phyloP scores from a whole-genome alignment of 1,140 invertebrate species.

The Drosophila grimshawi region DNA sequence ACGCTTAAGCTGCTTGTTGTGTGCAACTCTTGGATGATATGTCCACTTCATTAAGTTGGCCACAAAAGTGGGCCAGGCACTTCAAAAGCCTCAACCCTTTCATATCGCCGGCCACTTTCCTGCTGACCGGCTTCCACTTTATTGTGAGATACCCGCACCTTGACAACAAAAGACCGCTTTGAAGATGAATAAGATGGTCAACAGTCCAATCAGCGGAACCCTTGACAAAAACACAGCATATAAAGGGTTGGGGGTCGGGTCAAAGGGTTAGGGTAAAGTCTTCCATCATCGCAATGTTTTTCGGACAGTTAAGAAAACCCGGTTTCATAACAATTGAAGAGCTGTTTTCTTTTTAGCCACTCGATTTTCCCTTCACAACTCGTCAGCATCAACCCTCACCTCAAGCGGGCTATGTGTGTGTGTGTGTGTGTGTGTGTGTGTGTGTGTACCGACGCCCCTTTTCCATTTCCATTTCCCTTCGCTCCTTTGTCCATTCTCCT shows the following conservation, averaged over 20 bases:
- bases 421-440: background rate
- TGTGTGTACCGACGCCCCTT: background rate
- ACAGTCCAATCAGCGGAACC: constrained; percentile 35
- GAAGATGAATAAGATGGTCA: constrained; percentile 15
- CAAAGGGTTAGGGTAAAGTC: constrained; percentile 5
- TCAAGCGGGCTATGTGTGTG: background rate
- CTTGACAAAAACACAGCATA: constrained; percentile 39
- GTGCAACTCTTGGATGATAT: constrained; percentile 54
- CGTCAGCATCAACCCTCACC: background rate
- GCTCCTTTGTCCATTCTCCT: constrained; percentile 11
- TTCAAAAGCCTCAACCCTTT: constrained; percentile 60
- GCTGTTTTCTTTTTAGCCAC: constrained; percentile 5
- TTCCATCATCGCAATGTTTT: constrained; percentile 38
- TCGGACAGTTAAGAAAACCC: constrained; percentile 40
- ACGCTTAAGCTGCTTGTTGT: constrained; percentile 2
- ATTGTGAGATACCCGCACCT: constrained; percentile 46
- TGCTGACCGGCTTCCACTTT: constrained; percentile 38
- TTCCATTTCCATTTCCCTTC: constrained; percentile 13
- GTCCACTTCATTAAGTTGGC: constrained; percentile 73
- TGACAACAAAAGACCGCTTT: constrained; percentile 43
- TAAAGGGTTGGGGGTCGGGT: background rate
- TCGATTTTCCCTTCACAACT: constrained; percentile 6
- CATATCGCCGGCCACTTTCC: constrained; percentile 24
- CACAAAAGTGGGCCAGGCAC: constrained; percentile 53
- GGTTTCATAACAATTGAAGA: constrained; percentile 36